Percentiles rank a stretch among this genome's conserved stretches.
Conservation (phyloP, 2,888 invertebrate species). For the Drosophila stalkeri region DNA sequence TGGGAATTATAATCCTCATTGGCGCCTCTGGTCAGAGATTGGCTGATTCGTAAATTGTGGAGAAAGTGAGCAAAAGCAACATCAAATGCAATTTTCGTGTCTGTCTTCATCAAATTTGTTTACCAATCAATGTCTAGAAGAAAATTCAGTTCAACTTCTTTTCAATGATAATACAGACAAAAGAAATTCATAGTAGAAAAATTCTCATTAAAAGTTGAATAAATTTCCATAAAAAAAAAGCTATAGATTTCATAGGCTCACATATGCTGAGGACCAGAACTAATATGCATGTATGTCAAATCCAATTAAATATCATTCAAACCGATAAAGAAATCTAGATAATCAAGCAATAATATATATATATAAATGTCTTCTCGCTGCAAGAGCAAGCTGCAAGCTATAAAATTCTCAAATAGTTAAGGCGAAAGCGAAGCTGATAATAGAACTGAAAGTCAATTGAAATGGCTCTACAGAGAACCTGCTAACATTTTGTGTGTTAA, state of each 20-base stretch:
- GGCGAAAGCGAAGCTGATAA: background rate
- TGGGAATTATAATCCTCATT: conserved; percentile 57
- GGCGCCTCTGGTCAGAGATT: conserved; percentile 41
- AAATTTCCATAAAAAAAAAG: too few species aligned
- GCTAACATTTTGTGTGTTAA: background rate
- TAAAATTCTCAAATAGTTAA: background rate
- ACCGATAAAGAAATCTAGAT: background rate
- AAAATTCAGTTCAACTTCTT: background rate
- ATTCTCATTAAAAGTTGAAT: too few species aligned
- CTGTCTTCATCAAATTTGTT: background rate
- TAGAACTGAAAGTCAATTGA: background rate
- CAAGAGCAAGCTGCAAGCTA: background rate
- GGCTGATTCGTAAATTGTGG: conserved; percentile 54
- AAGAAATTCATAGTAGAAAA: background rate
- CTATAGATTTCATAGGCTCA: too few species aligned
- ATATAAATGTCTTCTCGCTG: background rate
- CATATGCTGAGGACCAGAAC: too few species aligned
- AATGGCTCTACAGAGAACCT: background rate
- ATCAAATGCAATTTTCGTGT: conserved; percentile 18
- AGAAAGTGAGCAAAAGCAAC: conserved; percentile 50
- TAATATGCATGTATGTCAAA: too few species aligned
- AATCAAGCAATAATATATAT: background rate
- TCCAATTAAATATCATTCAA: background rate
- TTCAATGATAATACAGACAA: conserved; percentile 7
- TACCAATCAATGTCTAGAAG: conserved; percentile 5